Evolutionary conservation across 2,888 invertebrate species (phyloP).

Genomic region (Cryptocheilus praepositus): DNA sequence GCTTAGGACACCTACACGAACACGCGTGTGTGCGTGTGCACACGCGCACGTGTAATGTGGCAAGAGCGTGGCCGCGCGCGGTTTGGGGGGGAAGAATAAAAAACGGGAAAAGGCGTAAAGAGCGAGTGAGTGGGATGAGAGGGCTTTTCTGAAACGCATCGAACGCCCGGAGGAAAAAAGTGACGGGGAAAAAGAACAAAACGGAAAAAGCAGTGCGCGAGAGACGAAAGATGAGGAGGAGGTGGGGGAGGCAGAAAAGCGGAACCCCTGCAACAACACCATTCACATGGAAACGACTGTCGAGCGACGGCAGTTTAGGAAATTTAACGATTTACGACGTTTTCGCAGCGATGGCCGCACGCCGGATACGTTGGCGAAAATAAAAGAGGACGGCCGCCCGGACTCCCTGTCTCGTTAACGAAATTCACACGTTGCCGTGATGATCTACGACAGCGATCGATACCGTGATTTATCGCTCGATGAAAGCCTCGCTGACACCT

Average conservation of each 20-base stretch:
- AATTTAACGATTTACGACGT: conserved; percentile 38
- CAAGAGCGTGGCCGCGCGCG: too few relatives aligned
- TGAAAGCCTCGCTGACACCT: too few relatives aligned
- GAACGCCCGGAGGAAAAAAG: not conserved
- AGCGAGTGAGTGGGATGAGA: not conserved
- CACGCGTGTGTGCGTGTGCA: not conserved
- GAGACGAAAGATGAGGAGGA: not conserved
- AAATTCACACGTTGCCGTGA: too few relatives aligned
- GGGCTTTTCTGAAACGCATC: conserved; percentile 19
- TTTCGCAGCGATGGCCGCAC: conserved; percentile 17
- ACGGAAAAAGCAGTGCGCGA: conserved; percentile 3
- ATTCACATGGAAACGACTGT: conserved; percentile 37
- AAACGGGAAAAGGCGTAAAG: not conserved
- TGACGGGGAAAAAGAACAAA: not conserved
- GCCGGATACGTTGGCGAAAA: not conserved
- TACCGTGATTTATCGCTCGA: too few relatives aligned
- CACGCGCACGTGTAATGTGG: too few relatives aligned
- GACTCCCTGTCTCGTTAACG: too few relatives aligned
- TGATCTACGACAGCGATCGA: too few relatives aligned
- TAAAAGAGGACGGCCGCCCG: too few relatives aligned
- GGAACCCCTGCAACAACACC: conserved; percentile 21
- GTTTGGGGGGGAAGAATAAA: conserved; percentile 2
- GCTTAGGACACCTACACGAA: conserved; percentile 1
- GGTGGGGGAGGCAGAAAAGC: too few relatives aligned
- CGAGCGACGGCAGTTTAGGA: conserved; percentile 31